Base-by-base conservation (phyloP, 2,888 invertebrate species). In the Copidosoma aretas region DNA sequence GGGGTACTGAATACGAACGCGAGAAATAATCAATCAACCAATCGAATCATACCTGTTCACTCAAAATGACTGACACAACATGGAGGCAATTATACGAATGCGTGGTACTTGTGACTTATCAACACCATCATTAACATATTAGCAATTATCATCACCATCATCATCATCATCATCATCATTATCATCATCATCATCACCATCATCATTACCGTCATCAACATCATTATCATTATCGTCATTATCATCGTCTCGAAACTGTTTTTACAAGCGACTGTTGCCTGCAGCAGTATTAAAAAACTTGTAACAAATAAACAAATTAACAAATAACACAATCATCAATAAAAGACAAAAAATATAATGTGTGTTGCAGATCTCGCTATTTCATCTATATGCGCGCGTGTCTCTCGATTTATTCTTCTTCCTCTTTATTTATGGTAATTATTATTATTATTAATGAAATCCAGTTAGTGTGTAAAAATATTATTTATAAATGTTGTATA, bases 51-150 rank as follows among this genome's bases (percentile, higher is more conserved):
- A 54, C 22, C 39, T n/a, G 46, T 64, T 59, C 59, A 64, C 71
- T 64, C 67, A 60, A 58, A 60, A 65, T 80, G 80, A 82, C 78
- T 81, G 81, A 80, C 80, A 80, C 78, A 71, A 70, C 67, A 80
- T 78, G 79, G 82, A 82, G 82, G 82, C 82, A 83, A 32, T 32
- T 32, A 76, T 80, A 81, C 32, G 32, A 32, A 3, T 8, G 32
- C 32, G 32, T 32, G 32, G 32, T 32, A 32, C 32, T 81, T 80
- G 77, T 80, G 77, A 76, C 79, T 79, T 8, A 32, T 5, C 32
- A 32, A 5, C 32, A 32, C 32, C 3, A 32, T 32, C 32, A 32
- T 32, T 8, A n/a, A n/a, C n/a, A n/a, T n/a, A n/a, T n/a, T n/a
- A n/a, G n/a, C n/a, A n/a, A 32, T 32, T 8, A 32, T 32, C 32